Evolutionary conservation across 2,888 invertebrate species (phyloP).

Genomic region (Seladonia tumulorum): DNA sequence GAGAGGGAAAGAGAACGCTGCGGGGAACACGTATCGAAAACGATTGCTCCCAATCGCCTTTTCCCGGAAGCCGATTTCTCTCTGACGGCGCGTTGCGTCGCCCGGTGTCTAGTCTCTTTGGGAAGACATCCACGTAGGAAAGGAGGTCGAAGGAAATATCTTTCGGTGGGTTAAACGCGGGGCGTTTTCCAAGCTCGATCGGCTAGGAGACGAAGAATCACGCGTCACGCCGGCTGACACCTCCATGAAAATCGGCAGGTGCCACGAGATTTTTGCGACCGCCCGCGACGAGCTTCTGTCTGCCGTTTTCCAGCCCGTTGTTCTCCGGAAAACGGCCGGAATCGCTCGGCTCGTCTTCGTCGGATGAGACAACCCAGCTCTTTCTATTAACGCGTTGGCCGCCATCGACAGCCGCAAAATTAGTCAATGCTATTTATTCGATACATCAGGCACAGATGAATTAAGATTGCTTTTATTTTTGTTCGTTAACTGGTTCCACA

Average conservation of each 20-base stretch:
- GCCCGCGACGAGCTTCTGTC: conserved; percentile 14
- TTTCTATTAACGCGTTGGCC: background rate
- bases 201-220: conserved; percentile 60
- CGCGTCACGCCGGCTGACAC: conserved; percentile 50
- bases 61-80: conserved; percentile 55
- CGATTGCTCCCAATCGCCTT: conserved; percentile 47
- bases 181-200: conserved; percentile 46
- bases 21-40: conserved; percentile 28
- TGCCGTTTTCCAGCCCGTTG: background rate
- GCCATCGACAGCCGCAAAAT: background rate
- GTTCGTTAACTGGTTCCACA: too few species aligned
- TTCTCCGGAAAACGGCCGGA: background rate
- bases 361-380: background rate
- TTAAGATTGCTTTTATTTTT: too few species aligned
- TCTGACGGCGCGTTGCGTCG: conserved; percentile 7
- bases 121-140: conserved; percentile 48
- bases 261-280: conserved; percentile 48
- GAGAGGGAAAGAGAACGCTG: background rate
- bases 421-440: background rate
- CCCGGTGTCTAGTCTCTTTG: conserved; percentile 39
- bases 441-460: too few species aligned
- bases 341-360: background rate
- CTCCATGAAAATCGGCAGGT: conserved; percentile 69
- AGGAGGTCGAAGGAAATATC: conserved; percentile 48
- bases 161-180: conserved; percentile 46